These are phyloP conservation scores for Auanema freiburgensis DNA, from an alignment of 2,888 invertebrate genomes.

Conservation along the genomic window DNA sequence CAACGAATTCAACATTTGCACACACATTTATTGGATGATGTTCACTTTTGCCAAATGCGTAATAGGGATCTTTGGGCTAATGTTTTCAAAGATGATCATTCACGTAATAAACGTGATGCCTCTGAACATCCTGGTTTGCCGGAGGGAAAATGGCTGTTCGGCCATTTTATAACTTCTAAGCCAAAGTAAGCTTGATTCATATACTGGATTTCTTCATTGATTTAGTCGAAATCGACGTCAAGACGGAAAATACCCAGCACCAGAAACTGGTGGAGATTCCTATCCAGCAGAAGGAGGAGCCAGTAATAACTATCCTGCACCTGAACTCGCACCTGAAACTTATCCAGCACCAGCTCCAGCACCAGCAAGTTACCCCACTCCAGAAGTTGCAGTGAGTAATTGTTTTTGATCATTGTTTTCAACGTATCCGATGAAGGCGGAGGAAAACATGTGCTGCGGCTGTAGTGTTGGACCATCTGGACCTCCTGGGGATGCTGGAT, in stretches of 20 bases:
- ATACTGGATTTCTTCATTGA: neutral
- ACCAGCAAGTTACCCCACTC: too few relatives aligned
- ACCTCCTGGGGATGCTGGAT: constrained; percentile 40
- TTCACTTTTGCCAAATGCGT: constrained; percentile 60
- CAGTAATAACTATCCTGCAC: too few relatives aligned
- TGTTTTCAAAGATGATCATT: constrained; percentile 51
- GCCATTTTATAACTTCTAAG: constrained; percentile 39
- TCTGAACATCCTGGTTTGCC: constrained; percentile 3
- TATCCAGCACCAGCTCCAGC: too few relatives aligned
- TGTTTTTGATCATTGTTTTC: too few relatives aligned
- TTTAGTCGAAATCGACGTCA: constrained; percentile 19
- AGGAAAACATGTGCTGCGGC: constrained; percentile 20
- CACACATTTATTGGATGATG: constrained; percentile 50
- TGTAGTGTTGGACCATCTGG: constrained; percentile 41
- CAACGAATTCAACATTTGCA: constrained; percentile 62
- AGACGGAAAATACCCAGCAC: constrained; percentile 9
- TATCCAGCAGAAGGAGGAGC: constrained; percentile 7
- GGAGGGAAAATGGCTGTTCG: constrained; percentile 54
- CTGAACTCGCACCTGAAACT: too few relatives aligned
- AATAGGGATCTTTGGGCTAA: constrained; percentile 61
- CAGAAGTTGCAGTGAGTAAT: too few relatives aligned
- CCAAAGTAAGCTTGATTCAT: constrained; percentile 9
- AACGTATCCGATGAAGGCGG: too few relatives aligned
- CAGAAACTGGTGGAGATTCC: constrained; percentile 4
- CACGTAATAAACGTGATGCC: constrained; percentile 28